Evolutionary conservation across 53 echinoderm and acorn worm species (phyloP).

Genomic region (Holothuria scabra): DNA sequence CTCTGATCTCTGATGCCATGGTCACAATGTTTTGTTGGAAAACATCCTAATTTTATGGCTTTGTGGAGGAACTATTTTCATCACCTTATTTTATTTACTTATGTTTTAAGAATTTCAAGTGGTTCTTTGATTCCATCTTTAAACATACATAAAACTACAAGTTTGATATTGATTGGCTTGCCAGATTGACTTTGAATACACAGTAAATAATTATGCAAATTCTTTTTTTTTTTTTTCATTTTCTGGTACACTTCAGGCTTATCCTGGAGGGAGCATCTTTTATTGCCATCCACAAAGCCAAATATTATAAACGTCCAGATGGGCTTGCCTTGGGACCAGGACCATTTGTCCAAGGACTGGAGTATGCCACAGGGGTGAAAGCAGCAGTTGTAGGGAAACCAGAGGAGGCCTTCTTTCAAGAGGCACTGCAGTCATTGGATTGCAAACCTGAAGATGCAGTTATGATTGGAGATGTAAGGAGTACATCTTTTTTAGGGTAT

Average conservation of each 20-base stretch:
- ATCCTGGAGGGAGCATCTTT: conserved; percentile 77
- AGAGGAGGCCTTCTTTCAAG: conserved; percentile 77
- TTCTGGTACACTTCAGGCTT: conserved; percentile 52
- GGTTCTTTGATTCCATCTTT: too few relatives aligned
- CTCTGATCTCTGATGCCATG: too few relatives aligned
- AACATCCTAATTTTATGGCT: too few relatives aligned
- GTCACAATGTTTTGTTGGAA: too few relatives aligned
- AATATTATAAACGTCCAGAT: conserved; percentile 85
- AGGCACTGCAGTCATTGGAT: conserved; percentile 71
- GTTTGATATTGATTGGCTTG: too few relatives aligned
- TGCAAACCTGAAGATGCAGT: conserved; percentile 86
- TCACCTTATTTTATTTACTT: too few relatives aligned
- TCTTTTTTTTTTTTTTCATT: neutral
- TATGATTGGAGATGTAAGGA: conserved; percentile 98
- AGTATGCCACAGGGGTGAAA: conserved; percentile 81
- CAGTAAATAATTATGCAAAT: too few relatives aligned
- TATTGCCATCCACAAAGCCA: conserved; percentile 91
- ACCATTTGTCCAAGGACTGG: conserved; percentile 83
- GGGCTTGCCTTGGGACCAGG: conserved; percentile 94
- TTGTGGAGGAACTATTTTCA: too few relatives aligned
- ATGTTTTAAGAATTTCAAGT: too few relatives aligned
- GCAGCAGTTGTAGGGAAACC: conserved; percentile 92
- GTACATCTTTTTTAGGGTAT: neutral
- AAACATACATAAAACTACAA: too few relatives aligned
- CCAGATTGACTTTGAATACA: too few relatives aligned